Evolutionary conservation across 2,113 vertebrate genomes (phyloP).

Genomic region (Centropus bengalensis): DNA sequence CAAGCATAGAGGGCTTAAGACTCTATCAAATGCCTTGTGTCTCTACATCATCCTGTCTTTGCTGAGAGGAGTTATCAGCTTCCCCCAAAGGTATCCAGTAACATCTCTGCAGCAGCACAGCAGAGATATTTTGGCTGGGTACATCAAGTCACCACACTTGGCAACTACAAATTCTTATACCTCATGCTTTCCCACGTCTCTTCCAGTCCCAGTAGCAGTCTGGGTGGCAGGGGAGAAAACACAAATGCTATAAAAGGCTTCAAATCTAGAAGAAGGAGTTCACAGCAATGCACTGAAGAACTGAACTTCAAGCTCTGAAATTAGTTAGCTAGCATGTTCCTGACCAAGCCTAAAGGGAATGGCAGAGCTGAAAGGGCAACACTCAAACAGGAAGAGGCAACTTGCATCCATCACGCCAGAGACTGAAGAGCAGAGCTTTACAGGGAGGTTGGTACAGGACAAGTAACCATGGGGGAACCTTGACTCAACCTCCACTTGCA

Average conservation of each 20-base stretch:
- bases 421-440: neutral
- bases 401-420: neutral
- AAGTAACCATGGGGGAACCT: neutral
- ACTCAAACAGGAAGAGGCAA: neutral
- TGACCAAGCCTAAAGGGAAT: neutral
- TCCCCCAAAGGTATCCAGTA: neutral
- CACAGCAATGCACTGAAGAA: neutral
- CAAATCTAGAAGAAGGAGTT: neutral
- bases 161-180: slow-evolving; percentile 1
- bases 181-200: neutral
- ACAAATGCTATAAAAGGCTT: slow-evolving; percentile 1
- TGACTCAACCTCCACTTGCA: neutral
- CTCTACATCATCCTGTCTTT: neutral
- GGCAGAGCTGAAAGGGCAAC: slow-evolving; percentile 3
- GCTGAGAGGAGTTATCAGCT: neutral
- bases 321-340: neutral
- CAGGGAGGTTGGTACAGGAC: neutral
- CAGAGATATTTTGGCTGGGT: neutral
- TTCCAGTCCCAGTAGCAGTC: slow-evolving; percentile 8
- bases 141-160: neutral
- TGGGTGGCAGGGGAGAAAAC: slow-evolving; percentile 15
- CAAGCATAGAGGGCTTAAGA: neutral
- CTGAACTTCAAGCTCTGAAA: slow-evolving; percentile 2
- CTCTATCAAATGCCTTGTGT: neutral
- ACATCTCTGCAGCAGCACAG: neutral